These are phyloP conservation scores for Columba livia DNA, from an alignment of 2,113 vertebrate genomes.

Conservation along the genomic window DNA sequence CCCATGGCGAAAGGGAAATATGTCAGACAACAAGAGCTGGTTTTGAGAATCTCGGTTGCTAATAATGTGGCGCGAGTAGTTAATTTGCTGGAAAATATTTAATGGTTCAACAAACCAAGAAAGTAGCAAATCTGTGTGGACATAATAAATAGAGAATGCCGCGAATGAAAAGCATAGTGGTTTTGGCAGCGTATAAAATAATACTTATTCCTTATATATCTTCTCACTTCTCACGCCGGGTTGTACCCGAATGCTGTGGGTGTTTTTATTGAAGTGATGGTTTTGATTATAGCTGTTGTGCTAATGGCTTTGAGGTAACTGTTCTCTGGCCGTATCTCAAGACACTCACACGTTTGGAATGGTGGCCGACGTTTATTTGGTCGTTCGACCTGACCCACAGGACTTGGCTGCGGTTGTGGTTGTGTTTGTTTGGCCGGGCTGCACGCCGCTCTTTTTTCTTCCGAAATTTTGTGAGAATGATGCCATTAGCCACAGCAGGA, in stretches of 20 bases:
- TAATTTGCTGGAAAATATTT: slow-evolving; percentile 50
- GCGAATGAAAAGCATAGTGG: neutral
- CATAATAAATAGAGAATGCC: neutral
- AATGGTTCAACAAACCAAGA: slow-evolving; percentile 32
- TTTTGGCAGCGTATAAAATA: neutral
- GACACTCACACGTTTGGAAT: neutral
- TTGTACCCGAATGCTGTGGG: neutral
- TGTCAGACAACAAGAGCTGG: neutral
- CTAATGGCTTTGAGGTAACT: neutral
- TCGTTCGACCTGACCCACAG: neutral
- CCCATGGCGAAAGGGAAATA: neutral
- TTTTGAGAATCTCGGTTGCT: neutral
- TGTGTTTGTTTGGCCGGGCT: slow-evolving; percentile 30
- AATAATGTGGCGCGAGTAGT: neutral
- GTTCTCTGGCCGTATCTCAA: neutral
- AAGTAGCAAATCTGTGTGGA: slow-evolving; percentile 24
- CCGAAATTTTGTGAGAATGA: neutral
- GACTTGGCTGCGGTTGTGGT: neutral
- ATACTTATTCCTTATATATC: neutral
- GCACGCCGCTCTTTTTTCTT: neutral
- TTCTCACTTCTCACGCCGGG: neutral
- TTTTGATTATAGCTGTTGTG: slow-evolving; percentile 2
- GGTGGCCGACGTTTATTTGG: slow-evolving; percentile 28
- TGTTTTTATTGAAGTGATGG: neutral
- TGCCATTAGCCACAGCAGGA: neutral